phyloP scores from a whole-genome alignment of 2,888 invertebrate genomes.

The Drosophila prolongata region DNA sequence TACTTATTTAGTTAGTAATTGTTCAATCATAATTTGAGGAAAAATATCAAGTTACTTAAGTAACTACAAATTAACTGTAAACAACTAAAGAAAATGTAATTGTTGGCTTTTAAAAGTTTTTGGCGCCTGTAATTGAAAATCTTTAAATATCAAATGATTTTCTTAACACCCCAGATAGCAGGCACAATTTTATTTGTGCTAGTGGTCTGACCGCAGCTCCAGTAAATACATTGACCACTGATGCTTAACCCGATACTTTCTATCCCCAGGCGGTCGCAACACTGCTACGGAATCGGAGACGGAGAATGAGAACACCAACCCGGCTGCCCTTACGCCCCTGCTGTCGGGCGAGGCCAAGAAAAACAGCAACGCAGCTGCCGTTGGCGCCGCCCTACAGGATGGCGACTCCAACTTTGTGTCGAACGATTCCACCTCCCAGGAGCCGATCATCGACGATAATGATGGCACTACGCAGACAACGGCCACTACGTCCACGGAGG shows the following conservation, averaged over 20 bases:
- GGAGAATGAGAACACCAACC: constrained; percentile 80
- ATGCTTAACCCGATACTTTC: constrained; percentile 8
- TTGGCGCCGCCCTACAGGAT: constrained; percentile 65
- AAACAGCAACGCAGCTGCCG: constrained; percentile 46
- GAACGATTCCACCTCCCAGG: constrained; percentile 83
- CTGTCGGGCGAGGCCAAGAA: constrained; percentile 47
- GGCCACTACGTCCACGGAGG: constrained; percentile 84
- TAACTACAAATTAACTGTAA: too few species aligned
- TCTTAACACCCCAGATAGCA: background rate
- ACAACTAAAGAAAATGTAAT: too few species aligned
- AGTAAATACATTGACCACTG: background rate
- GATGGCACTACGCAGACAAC: constrained; percentile 85
- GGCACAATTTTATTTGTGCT: background rate
- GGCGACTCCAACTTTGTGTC: constrained; percentile 83
- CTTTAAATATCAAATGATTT: background rate
- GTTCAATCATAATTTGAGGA: too few species aligned
- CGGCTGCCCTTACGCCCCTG: constrained; percentile 62
- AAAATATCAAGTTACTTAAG: too few species aligned
- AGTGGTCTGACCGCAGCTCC: background rate
- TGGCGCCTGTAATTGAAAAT: background rate
- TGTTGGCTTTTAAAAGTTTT: background rate
- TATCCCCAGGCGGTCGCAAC: constrained; percentile 64
- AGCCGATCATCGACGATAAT: constrained; percentile 83
- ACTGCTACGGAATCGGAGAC: constrained; percentile 78
- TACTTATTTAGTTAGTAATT: too few species aligned